A percentile compares a stretch with the other conserved stretches of the same genome.
Evolutionary conservation across 1,140 invertebrate species (phyloP).

Genomic region (Ostrea edulis): DNA sequence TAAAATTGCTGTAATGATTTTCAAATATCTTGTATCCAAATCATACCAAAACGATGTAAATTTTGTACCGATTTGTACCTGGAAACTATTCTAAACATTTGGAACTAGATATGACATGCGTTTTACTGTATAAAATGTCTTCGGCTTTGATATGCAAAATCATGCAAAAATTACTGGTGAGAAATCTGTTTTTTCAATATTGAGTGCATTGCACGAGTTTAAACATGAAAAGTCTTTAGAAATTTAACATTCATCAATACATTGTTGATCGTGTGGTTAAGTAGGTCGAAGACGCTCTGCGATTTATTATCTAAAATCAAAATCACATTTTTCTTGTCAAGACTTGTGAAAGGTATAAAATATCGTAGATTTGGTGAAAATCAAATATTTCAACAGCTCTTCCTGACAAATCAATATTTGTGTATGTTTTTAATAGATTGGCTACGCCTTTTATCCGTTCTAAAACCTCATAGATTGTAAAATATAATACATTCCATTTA

Average conservation of each 20-base stretch:
- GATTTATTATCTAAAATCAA: not conserved
- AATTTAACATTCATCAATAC: not conserved
- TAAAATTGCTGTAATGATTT: too few relatives aligned
- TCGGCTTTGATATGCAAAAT: conserved; percentile 26
- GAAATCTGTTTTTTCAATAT: not conserved
- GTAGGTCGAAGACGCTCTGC: conserved; percentile 3
- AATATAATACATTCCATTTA: conserved; percentile 31
- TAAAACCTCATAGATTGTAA: not conserved
- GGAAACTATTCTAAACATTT: too few relatives aligned
- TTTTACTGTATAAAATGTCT: not conserved
- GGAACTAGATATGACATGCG: too few relatives aligned
- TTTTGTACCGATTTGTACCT: too few relatives aligned
- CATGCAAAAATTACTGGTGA: not conserved
- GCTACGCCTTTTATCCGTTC: conserved; percentile 21
- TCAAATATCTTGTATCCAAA: too few relatives aligned
- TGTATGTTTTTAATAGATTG: conserved; percentile 22
- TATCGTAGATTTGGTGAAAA: not conserved
- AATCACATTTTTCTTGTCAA: not conserved
- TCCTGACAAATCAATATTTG: conserved; percentile 28
- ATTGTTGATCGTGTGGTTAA: not conserved
- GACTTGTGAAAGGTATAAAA: not conserved
- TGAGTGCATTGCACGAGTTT: conserved; percentile 6
- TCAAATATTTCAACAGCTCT: conserved; percentile 16
- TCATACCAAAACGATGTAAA: too few relatives aligned
- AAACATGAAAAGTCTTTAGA: not conserved